A percentile compares a stretch with the other conserved stretches of the same genome.
These are phyloP conservation scores for Atta cephalotes DNA, from an alignment of 1,140 invertebrate species.

Conservation along the genomic window DNA sequence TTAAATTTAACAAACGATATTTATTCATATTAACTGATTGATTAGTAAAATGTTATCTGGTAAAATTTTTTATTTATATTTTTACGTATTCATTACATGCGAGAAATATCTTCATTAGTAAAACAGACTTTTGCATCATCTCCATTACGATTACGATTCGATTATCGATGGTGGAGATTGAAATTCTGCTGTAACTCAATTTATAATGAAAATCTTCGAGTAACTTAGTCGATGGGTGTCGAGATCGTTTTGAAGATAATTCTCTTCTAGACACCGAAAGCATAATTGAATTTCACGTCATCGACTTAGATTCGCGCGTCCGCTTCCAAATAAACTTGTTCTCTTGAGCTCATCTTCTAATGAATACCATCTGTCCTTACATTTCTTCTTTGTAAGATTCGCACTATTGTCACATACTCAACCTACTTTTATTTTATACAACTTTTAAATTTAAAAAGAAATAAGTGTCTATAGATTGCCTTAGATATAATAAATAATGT, in stretches of 20 bases:
- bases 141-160: constrained; percentile 47
- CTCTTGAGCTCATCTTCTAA: constrained; percentile 37
- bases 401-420: not conserved
- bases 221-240: constrained; percentile 52
- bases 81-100: constrained; percentile 26
- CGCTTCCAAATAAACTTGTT: constrained; percentile 45
- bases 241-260: constrained; percentile 60
- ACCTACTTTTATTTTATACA: constrained; percentile 47
- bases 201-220: constrained; percentile 58
- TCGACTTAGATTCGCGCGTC: constrained; percentile 49
- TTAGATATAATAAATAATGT: not conserved
- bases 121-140: constrained; percentile 23
- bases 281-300: constrained; percentile 62
- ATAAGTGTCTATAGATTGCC: not conserved
- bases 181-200: constrained; percentile 55
- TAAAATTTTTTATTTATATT: not conserved
- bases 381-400: not conserved
- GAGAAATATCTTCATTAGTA: constrained; percentile 40
- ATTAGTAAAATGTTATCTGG: not conserved
- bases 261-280: constrained; percentile 53
- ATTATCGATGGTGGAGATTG: constrained; percentile 57
- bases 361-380: constrained; percentile 45
- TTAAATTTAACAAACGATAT: constrained; percentile 18
- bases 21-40: constrained; percentile 8
- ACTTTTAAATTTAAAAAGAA: constrained; percentile 23